phyloP scores from a whole-genome alignment of 2,113 vertebrate species.

The Coregonus clupeaformis region DNA sequence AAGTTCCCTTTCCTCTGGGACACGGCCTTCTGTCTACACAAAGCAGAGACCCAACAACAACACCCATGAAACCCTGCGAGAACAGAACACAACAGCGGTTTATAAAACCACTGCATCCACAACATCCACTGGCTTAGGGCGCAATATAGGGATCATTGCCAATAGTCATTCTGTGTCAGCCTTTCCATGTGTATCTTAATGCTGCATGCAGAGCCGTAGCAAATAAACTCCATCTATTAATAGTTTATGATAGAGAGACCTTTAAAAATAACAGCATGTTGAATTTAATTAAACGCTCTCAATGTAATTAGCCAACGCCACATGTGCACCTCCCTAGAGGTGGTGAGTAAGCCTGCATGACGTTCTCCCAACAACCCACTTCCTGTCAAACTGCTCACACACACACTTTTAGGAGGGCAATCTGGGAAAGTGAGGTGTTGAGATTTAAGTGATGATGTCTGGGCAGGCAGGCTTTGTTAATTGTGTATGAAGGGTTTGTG shows the following conservation, averaged over 20 bases:
- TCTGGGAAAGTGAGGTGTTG: no score
- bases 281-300: conserved; percentile 18
- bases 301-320: conserved; percentile 5
- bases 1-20: not conserved
- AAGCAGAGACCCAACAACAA: not conserved
- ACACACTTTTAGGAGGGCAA: conserved; percentile 1
- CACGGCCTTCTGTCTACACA: conserved; percentile 9
- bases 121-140: not conserved
- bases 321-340: conserved; percentile 6
- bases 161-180: not conserved
- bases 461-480: not conserved
- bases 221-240: conserved; percentile 25
- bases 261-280: conserved; percentile 28
- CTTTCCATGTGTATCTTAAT: not conserved
- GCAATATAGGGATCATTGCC: no score
- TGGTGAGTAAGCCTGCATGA: conserved; percentile 1
- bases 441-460: no score
- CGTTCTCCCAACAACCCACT: not conserved
- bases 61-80: not conserved
- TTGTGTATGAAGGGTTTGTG: not conserved
- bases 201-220: not conserved
- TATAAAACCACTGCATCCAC: not conserved
- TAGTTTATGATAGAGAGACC: conserved; percentile 17
- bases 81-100: not conserved
- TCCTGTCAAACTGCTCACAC: conserved; percentile 8